Percentiles rank a stretch among this genome's conserved stretches.
These are phyloP conservation scores for Phalacrocorax brasilianus DNA, from an alignment of 2,113 vertebrate genomes.

Conservation along the genomic window DNA sequence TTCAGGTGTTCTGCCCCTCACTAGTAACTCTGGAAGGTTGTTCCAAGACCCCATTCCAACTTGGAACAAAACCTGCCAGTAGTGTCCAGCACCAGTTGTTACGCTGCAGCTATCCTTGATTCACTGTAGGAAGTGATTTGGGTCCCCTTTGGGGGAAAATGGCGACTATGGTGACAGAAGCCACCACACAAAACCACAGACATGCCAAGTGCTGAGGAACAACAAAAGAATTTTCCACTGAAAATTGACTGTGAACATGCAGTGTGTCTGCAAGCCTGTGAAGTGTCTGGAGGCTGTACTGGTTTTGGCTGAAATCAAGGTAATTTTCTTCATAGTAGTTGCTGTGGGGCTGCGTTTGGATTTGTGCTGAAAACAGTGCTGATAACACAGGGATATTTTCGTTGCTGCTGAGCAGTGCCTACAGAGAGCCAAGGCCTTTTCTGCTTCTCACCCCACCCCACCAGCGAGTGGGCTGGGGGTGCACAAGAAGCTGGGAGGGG, in stretches of 20 bases:
- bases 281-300: not conserved
- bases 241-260: not conserved
- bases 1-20: not conserved
- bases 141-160: not conserved
- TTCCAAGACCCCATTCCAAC: not conserved
- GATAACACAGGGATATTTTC: too few relatives aligned
- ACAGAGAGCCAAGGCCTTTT: too few relatives aligned
- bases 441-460: not conserved
- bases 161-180: not conserved
- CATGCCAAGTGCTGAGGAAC: not conserved
- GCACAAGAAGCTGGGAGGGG: not conserved
- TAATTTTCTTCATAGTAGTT: not conserved
- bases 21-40: not conserved
- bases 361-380: not conserved
- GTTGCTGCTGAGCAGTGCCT: too few relatives aligned
- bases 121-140: not conserved
- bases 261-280: not conserved
- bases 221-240: not conserved
- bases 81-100: not conserved
- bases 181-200: not conserved
- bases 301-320: not conserved
- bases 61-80: not conserved
- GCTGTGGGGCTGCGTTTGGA: fast-evolving
- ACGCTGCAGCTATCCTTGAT: not conserved
- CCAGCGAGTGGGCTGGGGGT: fast-evolving